A percentile compares a stretch with the other conserved stretches of the same genome.
These are phyloP conservation scores for Euthynnus affinis DNA, from an alignment of 2,797 vertebrate species.

Conservation along the genomic window DNA sequence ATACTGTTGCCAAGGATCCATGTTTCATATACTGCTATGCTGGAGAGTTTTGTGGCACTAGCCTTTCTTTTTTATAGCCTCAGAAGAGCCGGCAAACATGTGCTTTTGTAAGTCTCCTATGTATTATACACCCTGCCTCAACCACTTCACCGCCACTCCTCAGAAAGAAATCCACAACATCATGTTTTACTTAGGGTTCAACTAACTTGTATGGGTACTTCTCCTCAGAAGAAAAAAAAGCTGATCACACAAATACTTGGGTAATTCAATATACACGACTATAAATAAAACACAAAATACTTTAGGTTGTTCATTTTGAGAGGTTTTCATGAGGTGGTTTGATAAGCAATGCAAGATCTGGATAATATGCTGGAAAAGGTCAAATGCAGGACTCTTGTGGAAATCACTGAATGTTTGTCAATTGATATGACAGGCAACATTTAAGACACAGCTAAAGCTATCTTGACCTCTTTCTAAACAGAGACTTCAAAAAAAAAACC, in stretches of 20 bases:
- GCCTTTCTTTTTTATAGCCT: constrained; percentile 70
- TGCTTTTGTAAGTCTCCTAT: constrained; percentile 54
- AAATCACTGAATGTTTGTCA: constrained; percentile 29
- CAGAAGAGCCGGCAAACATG: constrained; percentile 51
- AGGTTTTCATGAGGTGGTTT: constrained; percentile 25
- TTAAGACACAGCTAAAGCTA: constrained; percentile 13
- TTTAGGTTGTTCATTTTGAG: constrained; percentile 2
- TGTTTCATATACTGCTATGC: constrained; percentile 66
- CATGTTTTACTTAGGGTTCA: constrained; percentile 68
- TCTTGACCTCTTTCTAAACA: constrained; percentile 35
- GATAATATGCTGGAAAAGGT: constrained; percentile 15
- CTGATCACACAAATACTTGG: constrained; percentile 46
- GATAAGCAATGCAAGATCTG: constrained; percentile 21
- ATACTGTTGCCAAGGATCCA: constrained; percentile 60
- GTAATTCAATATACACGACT: constrained; percentile 54
- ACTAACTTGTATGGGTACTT: constrained; percentile 27
- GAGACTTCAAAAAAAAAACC: constrained; percentile 1
- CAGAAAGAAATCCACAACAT: constrained; percentile 62
- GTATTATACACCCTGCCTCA: constrained; percentile 55
- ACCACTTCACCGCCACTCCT: constrained; percentile 50
- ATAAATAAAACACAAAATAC: constrained; percentile 51
- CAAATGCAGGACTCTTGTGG: neutral
- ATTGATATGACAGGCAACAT: constrained; percentile 19
- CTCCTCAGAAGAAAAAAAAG: constrained; percentile 17
- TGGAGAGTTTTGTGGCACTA: constrained; percentile 58